A percentile compares a stretch with the other conserved stretches of the same genome.
These are phyloP conservation scores for Phylloscopus trochilus DNA, from an alignment of 2,113 vertebrate species.

Conservation along the genomic window DNA sequence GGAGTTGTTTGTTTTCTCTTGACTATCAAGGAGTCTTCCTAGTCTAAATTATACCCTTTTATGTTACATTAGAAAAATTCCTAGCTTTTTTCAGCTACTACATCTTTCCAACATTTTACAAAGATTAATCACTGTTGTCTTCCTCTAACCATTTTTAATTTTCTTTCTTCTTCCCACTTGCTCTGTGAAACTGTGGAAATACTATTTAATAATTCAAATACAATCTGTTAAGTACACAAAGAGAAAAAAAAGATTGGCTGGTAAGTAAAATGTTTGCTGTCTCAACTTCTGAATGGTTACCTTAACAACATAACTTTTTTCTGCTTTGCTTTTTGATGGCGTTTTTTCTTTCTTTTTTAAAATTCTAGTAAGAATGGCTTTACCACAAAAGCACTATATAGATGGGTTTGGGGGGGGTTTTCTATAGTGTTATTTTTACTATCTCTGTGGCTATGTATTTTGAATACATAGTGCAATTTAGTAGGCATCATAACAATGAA, in stretches of 20 bases:
- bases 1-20: background rate
- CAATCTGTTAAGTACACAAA: background rate
- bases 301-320: background rate
- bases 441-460: background rate
- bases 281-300: background rate
- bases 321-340: background rate
- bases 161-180: background rate
- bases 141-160: background rate
- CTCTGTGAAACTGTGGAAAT: background rate
- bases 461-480: background rate
- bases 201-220: background rate
- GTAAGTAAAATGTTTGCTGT: background rate
- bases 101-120: background rate
- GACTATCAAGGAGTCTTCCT: background rate
- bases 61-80: background rate
- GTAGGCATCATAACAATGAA: background rate
- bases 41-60: background rate
- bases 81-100: background rate
- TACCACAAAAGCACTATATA: background rate
- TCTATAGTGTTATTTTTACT: rapidly evolving
- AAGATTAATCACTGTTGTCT: background rate
- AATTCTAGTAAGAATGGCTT: background rate
- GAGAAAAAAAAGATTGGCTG: background rate
- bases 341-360: background rate
- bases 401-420: rapidly evolving